Conservation (phyloP, 2,888 invertebrate species). For the Spisula solida region DNA sequence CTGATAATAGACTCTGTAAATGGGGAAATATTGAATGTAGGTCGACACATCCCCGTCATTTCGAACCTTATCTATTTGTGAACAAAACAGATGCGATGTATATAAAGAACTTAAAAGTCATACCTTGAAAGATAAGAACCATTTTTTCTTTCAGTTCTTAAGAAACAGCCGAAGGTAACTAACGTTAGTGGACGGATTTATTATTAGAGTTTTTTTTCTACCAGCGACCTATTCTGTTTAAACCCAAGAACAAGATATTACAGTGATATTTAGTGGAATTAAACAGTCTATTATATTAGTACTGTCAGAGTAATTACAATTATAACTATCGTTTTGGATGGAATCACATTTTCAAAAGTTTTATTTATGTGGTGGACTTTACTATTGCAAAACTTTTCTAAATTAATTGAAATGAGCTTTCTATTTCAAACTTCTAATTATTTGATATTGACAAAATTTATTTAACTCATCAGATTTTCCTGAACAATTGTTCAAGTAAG, state of each 20-base stretch:
- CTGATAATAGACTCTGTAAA: too few species aligned
- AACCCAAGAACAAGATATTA: not conserved
- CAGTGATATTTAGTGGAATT: constrained; percentile 2
- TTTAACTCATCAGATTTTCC: too few species aligned
- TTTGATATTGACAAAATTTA: too few species aligned
- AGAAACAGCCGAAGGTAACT: not conserved
- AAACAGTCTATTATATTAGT: too few species aligned
- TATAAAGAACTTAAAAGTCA: not conserved
- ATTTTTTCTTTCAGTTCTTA: not conserved
- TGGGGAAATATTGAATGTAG: not conserved
- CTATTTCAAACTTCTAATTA: too few species aligned
- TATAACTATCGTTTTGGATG: too few species aligned
- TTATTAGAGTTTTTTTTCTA: not conserved
- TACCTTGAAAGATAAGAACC: not conserved
- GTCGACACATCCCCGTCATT: not conserved
- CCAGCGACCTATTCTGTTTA: not conserved
- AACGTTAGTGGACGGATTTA: not conserved
- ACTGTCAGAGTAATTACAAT: too few species aligned
- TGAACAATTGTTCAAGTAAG: too few species aligned
- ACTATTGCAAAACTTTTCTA: too few species aligned
- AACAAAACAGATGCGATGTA: not conserved
- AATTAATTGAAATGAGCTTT: too few species aligned
- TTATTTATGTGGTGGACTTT: too few species aligned
- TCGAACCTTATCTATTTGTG: not conserved
- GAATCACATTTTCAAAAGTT: too few species aligned